Conservation (phyloP, 92 coral and sea anemone species). For the Isaurus tuberculatus region DNA sequence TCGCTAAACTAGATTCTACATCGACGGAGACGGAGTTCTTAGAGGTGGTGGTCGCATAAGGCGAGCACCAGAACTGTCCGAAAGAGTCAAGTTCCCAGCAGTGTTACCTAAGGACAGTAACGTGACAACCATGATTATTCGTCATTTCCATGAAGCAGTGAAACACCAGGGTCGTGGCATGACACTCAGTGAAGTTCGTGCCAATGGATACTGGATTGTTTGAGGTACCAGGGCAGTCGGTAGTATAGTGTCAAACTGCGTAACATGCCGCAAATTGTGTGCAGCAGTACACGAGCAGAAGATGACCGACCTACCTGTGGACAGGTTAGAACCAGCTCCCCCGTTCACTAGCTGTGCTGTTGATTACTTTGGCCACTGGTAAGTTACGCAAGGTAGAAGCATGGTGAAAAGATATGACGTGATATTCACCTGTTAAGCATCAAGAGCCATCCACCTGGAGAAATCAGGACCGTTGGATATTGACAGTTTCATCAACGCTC, state of each 20-base stretch:
- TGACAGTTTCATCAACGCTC: conserved; percentile 38
- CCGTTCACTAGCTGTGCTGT: conserved; percentile 9
- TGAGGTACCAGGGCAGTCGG: conserved; percentile 47
- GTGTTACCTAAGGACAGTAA: conserved; percentile 30
- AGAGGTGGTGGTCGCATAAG: conserved; percentile 59
- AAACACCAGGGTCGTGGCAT: conserved; percentile 52
- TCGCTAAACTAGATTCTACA: conserved; percentile 41
- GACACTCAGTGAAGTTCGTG: conserved; percentile 46
- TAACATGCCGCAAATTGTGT: conserved; percentile 33
- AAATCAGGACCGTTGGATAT: conserved; percentile 25
- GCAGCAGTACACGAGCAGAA: conserved; percentile 42
- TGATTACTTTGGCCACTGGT: conserved; percentile 10
- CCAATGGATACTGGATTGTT: conserved; percentile 55
- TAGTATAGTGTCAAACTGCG: conserved; percentile 30
- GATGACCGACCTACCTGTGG: conserved; percentile 19
- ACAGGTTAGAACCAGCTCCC: neutral
- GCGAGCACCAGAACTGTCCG: conserved; percentile 37
- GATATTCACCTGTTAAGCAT: neutral
- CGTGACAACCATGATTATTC: conserved; percentile 39
- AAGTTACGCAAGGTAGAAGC: neutral
- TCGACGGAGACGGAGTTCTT: conserved; percentile 45
- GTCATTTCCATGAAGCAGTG: conserved; percentile 34
- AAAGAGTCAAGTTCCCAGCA: conserved; percentile 42
- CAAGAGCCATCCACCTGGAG: conserved; percentile 22
- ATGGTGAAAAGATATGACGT: neutral